Base-by-base conservation (phyloP, 2,113 vertebrate genomes). In the Monopterus albus region DNA sequence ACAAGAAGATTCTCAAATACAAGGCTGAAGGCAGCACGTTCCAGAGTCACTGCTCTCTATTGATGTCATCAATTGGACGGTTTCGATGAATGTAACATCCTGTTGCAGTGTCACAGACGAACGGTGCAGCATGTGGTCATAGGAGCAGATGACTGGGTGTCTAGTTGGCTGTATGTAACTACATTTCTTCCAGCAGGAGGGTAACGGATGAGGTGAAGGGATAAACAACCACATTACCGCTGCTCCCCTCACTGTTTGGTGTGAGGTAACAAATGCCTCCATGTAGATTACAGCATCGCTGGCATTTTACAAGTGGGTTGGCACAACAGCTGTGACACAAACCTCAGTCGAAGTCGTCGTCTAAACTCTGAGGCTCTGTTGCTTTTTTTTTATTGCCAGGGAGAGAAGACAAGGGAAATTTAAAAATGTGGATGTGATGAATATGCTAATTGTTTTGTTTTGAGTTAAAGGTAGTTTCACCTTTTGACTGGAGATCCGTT, bases 251-350 rank as follows among this genome's bases (percentile, higher is more conserved):
- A 53, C 89, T 84, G 85, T 86, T 90, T 87, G 85, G 76, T 82
- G 86, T 61, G 69, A 89, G 72, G 58, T 85, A 77, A 85, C 88
- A 81, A 90, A 87, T 83, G 66, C 78, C 84, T 90, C 75, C 70
- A 80, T 72, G 85, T 60, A 79, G 85, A 85, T 91, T 83, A 89
- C 87, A 91, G 70, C 69, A 68, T 84, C 87, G 84, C 82, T 86
- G 76, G 58, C 83, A 73, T 85, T 90, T 90, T 90, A 90, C 83
- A 81, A 84, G 74, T 73, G 53, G 76, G 78, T 86, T 85, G 83
- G 58, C 85, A 72, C 76, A 20, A 72, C 79, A 61, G 71, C 36
- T 53, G 36, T 74, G 81, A 83, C 62, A 58, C 53, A 77, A 67
- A 76, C 66, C 79, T 64, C 64, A 59, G 72, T 25, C n/a, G 0